Base-by-base conservation (phyloP, 2,113 vertebrate species). In the Eurystomus gularis region DNA sequence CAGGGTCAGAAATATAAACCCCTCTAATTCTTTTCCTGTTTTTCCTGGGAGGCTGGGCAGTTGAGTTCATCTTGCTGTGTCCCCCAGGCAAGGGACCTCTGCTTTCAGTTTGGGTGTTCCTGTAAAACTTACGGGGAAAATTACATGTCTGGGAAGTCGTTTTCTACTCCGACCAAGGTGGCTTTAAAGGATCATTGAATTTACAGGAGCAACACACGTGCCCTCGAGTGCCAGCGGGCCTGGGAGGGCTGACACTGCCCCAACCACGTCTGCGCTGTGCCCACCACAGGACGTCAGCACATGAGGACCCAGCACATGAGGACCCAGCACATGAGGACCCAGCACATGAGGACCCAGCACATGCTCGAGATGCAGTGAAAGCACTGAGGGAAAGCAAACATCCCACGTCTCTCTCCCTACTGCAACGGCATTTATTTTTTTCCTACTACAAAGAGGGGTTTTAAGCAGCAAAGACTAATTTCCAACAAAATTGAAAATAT, bases 1-100 rank as follows among this genome's bases (percentile, higher is more conserved):
- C 66, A 37, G 88, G 88, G 73, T 93, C 65, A 85, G 70, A 70
- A 62, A 66, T 18, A 87, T 1, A 66, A 78, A 87, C 33, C 69
- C 37, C 46, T 93, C 46, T 82, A 79, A 90, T 95, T 90, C 73
- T 82, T 87, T 52, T 84, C 86, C 86, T 94, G 65, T 57, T 96
- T 94, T 82, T 76, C 31, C 37, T 79, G 88, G 52, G 55, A 84
- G 58, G 39, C 23, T 31, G 44, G 40, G 39, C 52, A 40, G 44
- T 46, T 37, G 44, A 82, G 54, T 66, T 94, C 60, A 87, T 42
- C 73, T 71, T 54, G 26, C 40, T 81, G n/a, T 19, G 35, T 21
- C 54, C 54, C 25, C 14, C 18, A 18, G 70, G 69, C 21, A 2
- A 94, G 39, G 51, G 49, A 95, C 46, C 72, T 89, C 86, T 91